A percentile compares a stretch with the other conserved stretches of the same genome.
phyloP scores from a whole-genome alignment of 2,888 invertebrate species.

The Morinoia aosen region DNA sequence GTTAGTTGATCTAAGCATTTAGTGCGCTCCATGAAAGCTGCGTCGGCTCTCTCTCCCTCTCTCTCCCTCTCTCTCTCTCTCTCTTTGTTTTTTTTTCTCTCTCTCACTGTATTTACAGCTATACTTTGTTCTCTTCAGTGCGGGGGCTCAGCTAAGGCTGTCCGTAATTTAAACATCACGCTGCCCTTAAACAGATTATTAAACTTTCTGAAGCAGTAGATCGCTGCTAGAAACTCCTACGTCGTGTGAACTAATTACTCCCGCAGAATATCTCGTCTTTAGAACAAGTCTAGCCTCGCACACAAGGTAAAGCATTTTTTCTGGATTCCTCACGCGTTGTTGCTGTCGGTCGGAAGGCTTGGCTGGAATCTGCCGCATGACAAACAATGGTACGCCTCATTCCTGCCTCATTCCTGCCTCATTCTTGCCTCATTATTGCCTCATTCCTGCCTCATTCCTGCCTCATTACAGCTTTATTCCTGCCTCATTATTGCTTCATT shows the following conservation, averaged over 20 bases:
- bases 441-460: conserved; percentile 5
- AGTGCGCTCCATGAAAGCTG: not conserved
- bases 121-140: conserved; percentile 14
- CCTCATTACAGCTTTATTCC: not conserved
- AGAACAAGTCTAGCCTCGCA: not conserved
- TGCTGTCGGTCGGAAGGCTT: not conserved
- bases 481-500: too few relatives aligned
- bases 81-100: not conserved
- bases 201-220: not conserved
- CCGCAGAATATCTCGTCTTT: not conserved
- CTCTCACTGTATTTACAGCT: not conserved
- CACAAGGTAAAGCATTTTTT: conserved; percentile 46
- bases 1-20: conserved; percentile 37
- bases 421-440: not conserved
- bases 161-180: not conserved
- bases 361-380: not conserved
- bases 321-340: conserved; percentile 39
- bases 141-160: not conserved
- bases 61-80: conserved; percentile 41
- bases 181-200: not conserved
- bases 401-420: not conserved
- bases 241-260: not conserved
- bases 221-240: not conserved
- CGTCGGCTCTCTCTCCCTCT: not conserved
- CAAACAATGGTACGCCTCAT: not conserved